phyloP scores from a whole-genome alignment of 2,113 vertebrate species.

The Haemorhous mexicanus region DNA sequence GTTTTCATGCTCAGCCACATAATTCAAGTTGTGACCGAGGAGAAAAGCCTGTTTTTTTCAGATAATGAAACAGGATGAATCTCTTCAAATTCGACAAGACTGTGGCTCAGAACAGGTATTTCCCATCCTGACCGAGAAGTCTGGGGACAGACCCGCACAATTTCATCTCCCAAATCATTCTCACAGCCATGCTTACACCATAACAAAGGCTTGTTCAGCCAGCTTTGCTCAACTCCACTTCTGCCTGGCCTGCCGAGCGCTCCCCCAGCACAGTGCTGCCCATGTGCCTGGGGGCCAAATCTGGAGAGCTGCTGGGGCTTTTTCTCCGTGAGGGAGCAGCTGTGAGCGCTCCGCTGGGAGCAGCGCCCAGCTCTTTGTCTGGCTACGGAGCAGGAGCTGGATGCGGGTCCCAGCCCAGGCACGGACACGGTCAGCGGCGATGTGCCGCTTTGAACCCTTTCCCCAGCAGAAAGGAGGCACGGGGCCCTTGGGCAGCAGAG shows the following conservation, averaged over 20 bases:
- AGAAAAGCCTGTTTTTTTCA: neutral
- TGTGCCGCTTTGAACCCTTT: rapidly evolving
- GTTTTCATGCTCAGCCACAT: neutral
- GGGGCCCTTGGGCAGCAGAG: rapidly evolving
- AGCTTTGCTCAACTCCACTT: neutral
- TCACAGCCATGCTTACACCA: rapidly evolving
- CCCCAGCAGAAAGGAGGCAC: neutral
- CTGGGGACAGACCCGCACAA: neutral
- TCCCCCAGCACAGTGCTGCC: neutral
- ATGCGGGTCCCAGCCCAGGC: rapidly evolving
- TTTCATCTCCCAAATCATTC: neutral
- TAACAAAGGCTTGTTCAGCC: neutral
- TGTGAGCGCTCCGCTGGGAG: neutral
- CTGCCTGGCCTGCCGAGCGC: rapidly evolving
- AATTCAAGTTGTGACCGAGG: neutral
- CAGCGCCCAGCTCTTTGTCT: neutral
- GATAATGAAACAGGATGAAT: neutral
- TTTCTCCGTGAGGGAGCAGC: neutral
- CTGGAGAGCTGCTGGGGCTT: too few relatives aligned
- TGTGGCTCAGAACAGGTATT: neutral
- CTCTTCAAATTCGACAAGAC: neutral
- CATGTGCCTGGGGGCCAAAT: neutral
- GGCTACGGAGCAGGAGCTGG: rapidly evolving
- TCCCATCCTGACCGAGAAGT: neutral
- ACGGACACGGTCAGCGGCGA: rapidly evolving